A percentile compares a stretch with the other conserved stretches of the same genome.
Conservation (phyloP, 2,888 invertebrate species). For the Clusia tigrina region DNA sequence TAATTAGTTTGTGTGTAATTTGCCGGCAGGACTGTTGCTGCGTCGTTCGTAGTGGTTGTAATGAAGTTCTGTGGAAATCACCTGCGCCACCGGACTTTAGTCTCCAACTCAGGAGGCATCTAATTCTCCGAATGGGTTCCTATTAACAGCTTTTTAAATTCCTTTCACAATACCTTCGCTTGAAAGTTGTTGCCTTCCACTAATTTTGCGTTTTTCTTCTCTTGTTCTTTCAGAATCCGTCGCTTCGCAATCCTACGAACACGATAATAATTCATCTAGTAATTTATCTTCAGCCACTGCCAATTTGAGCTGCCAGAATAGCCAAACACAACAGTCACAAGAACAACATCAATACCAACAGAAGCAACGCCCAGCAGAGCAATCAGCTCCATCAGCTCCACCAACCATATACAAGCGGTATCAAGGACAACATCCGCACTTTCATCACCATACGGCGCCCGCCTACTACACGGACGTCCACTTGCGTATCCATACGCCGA, state of each 20-base stretch:
- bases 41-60: too few relatives aligned
- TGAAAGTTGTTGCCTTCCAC: too few relatives aligned
- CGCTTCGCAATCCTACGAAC: constrained; percentile 40
- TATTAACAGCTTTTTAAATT: too few relatives aligned
- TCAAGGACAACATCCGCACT: constrained; percentile 60
- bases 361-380: constrained; percentile 15
- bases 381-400: constrained; percentile 36
- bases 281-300: constrained; percentile 65
- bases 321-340: constrained; percentile 13
- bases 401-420: constrained; percentile 46
- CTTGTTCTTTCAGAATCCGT: constrained; percentile 53
- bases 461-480: constrained; percentile 61
- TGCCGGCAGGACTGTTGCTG: too few relatives aligned
- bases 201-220: constrained; percentile 3
- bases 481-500: constrained; percentile 58
- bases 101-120: too few relatives aligned
- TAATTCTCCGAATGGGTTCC: too few relatives aligned
- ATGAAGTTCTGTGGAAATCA: too few relatives aligned
- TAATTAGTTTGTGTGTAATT: too few relatives aligned
- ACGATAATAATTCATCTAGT: constrained; percentile 45
- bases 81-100: too few relatives aligned
- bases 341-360: constrained; percentile 13
- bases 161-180: too few relatives aligned
- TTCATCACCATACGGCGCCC: constrained; percentile 58
- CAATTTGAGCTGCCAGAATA: constrained; percentile 65